phyloP scores from a whole-genome alignment of 2,888 invertebrate genomes.

The Dryococelus australis region DNA sequence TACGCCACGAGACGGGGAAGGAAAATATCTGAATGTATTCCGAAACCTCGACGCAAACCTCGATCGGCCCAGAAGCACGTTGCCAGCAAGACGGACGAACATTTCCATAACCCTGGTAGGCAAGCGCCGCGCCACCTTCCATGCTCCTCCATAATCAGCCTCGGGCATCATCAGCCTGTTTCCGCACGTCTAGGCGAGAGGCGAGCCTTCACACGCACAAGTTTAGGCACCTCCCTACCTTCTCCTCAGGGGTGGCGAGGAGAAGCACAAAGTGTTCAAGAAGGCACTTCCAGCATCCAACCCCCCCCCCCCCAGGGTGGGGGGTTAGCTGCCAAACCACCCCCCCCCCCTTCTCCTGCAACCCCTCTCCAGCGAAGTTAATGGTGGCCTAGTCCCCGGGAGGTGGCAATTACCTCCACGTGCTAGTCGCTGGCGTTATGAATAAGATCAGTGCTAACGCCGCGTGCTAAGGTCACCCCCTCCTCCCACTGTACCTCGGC shows the following conservation, averaged over 20 bases:
- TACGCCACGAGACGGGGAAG: too few species aligned
- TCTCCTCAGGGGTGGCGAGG: background rate
- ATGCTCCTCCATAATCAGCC: background rate
- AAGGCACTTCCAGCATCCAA: conserved; percentile 8
- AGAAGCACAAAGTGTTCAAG: background rate
- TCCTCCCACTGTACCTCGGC: background rate
- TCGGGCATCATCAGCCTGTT: background rate
- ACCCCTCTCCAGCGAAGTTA: too few species aligned
- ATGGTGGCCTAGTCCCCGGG: background rate
- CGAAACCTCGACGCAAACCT: too few species aligned
- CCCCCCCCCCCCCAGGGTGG: background rate
- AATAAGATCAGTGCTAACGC: background rate
- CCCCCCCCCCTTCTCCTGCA: too few species aligned
- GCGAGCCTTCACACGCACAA: too few species aligned
- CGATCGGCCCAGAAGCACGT: background rate
- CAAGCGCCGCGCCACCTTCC: background rate
- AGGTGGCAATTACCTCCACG: conserved; percentile 16
- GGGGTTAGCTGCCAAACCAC: too few species aligned
- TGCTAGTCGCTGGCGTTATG: conserved; percentile 16
- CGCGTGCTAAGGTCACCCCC: background rate
- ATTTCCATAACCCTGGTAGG: background rate
- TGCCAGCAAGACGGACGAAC: background rate
- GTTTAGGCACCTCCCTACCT: too few species aligned
- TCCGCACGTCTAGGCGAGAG: too few species aligned
- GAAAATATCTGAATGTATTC: too few species aligned